Evolutionary conservation across 2,797 vertebrate species (phyloP).

Genomic region (Balearica regulorum): DNA sequence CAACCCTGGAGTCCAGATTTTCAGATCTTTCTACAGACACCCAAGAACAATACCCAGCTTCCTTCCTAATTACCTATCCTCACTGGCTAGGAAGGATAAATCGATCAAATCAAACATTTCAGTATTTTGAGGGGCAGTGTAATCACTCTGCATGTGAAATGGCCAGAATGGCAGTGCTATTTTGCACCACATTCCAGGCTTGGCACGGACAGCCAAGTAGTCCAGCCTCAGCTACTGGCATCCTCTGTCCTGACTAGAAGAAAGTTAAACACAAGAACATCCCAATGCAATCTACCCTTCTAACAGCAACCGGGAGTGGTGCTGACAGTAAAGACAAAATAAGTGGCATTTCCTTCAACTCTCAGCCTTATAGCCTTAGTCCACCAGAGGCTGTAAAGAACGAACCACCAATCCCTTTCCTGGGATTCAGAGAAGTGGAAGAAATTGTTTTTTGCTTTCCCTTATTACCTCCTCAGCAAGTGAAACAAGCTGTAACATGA

Average conservation of each 20-base stretch:
- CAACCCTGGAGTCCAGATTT: neutral
- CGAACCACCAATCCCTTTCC: neutral
- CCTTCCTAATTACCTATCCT: neutral
- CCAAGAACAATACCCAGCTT: neutral
- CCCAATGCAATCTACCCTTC: neutral
- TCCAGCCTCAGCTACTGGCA: neutral
- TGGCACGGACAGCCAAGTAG: neutral
- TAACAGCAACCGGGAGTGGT: accelerated
- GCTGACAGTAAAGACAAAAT: neutral
- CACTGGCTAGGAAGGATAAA: neutral
- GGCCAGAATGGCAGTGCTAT: neutral
- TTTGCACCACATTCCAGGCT: neutral
- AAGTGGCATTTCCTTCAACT: neutral
- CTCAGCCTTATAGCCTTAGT: neutral
- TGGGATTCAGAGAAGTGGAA: neutral
- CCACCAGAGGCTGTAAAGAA: neutral
- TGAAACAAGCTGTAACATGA: neutral
- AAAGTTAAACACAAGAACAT: neutral
- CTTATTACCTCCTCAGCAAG: neutral
- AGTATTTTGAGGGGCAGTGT: neutral
- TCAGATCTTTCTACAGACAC: neutral
- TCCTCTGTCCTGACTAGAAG: neutral
- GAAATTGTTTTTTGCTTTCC: neutral
- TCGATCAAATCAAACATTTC: neutral
- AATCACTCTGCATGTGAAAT: neutral